Evolutionary conservation across 2,888 invertebrate genomes (phyloP).

Genomic region (Trissoscelio sp.): DNA sequence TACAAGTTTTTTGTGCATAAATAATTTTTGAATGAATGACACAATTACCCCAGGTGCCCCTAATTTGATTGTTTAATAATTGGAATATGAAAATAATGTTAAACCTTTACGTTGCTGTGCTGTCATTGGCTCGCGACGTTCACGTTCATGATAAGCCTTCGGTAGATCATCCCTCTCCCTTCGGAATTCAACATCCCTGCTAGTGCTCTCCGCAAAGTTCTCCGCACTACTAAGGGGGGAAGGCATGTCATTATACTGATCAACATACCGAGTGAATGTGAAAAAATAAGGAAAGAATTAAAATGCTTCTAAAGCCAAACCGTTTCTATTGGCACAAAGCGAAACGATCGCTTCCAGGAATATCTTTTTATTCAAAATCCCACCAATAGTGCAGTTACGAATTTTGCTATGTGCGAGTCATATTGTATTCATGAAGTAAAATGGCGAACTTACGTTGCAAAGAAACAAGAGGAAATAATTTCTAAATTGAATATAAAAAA

Average conservation of each 20-base stretch:
- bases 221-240: constrained; percentile 83
- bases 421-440: too few species aligned
- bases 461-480: background rate
- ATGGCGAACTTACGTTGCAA: too few species aligned
- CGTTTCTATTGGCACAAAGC: constrained; percentile 30
- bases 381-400: background rate
- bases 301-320: constrained; percentile 43
- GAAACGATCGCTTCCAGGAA: constrained; percentile 20
- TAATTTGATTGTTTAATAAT: too few species aligned
- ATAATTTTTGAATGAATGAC: too few species aligned
- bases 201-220: constrained; percentile 80
- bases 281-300: constrained; percentile 75
- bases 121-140: constrained; percentile 76
- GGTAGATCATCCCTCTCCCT: constrained; percentile 80
- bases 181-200: constrained; percentile 80
- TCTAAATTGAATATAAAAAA: background rate
- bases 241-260: constrained; percentile 82
- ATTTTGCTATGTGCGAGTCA: too few species aligned
- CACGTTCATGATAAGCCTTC: constrained; percentile 81
- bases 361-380: background rate
- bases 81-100: too few species aligned
- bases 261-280: constrained; percentile 81
- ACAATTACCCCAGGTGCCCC: too few species aligned
- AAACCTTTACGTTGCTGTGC: constrained; percentile 81
- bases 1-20: too few species aligned